Evolutionary conservation across 2,888 invertebrate genomes (phyloP), one percentile per base, ranked within the genome.

Genomic region (Callyntrura sp.): DNA sequence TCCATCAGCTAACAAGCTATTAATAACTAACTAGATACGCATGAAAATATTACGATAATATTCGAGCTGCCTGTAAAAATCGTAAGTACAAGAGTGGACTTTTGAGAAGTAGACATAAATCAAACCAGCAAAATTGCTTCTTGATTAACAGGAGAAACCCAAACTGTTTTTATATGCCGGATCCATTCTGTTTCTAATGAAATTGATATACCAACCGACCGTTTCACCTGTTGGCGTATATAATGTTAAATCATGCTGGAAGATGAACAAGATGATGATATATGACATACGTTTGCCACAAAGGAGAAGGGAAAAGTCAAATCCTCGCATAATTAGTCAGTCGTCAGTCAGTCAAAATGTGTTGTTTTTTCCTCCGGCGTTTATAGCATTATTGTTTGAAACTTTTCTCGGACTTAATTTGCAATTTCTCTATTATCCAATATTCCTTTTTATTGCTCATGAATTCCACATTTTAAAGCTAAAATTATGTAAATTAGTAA

Each of bases 71-170:
- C 12, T 51, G 68, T 51, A 23, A 51, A 51, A 20, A 73, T 20
- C 20, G 35, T n/a, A 83, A 43, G 45, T 43, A 51, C 23, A 70
- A 11, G 51, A 51, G 73, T 57, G 68, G 68, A 20, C 28, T 35
- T 35, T 28, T 43, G 17, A 68, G 35, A 68, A 35, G 68, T 43
- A 68, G 68, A 68, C 68, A 84, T 93, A 93, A 93, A 93, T 93
- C 93, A 93, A 92, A 92, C 91, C 91, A 86, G 85, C 90, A 92
- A 93, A 93, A n/a, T 93, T 90, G 92, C 92, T 92, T 92, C 91
- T 92, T 92, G 91, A 92, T 92, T 91, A 92, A 28, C 35, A 12
- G n/a, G 35, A 68, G 14, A 28, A n/a, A 14, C n/a, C 11, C 11
- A 51, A 51, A 51, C 51, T 3, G n/a, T 51, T 2, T 51, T 14